Evolutionary conservation across 2,888 invertebrate species (phyloP), one percentile per base, ranked within the genome.

Genomic region (Drosophila kambysellisi): DNA sequence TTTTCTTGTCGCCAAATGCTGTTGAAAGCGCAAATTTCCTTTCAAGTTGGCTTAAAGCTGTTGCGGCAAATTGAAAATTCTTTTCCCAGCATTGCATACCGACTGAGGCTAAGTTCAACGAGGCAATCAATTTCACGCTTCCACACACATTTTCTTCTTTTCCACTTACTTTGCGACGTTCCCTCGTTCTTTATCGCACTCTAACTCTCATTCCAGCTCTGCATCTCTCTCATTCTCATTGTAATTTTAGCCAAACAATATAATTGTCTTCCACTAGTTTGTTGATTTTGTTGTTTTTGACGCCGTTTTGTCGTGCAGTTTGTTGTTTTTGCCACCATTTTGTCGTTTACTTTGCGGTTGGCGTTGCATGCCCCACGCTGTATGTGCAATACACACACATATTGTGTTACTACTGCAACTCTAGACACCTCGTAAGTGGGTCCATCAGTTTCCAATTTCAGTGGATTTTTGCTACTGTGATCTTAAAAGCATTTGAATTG

Each of bases 81-180:
- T n/a, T 43, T 52, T 61, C 35, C 41, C 62, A 64, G 62, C 39
- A 41, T n/a, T 81, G 81, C 68, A 73, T 12, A 43, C 25, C 52
- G 60, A 46, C 50, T 12, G 25, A 51, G 59, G 30, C 53, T 25
- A 3, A 39, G 57, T 5, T 50, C 86, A 66, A 73, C 67, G 70
- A 76, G 60, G 79, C 89, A 86, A 88, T 85, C 89, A 85, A 85
- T 85, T 85, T 85, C 86, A 85, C 81, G 84, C 79, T 58, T 66
- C 60, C 53, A 50, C 62, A 69, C 74, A 69, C 69, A 54, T 11
- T 20, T 8, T 8, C 29, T 11, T 2, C 30, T 35, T 59, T 37
- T 54, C 56, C 57, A 48, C 29, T 53, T 29, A 25, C 51, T 71
- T 17, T 54, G 39, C 33, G 67, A 39, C 51, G 35, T 30, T 39